phyloP scores from a whole-genome alignment of 2,888 invertebrate genomes.

The Dorcus parallelipipedus region DNA sequence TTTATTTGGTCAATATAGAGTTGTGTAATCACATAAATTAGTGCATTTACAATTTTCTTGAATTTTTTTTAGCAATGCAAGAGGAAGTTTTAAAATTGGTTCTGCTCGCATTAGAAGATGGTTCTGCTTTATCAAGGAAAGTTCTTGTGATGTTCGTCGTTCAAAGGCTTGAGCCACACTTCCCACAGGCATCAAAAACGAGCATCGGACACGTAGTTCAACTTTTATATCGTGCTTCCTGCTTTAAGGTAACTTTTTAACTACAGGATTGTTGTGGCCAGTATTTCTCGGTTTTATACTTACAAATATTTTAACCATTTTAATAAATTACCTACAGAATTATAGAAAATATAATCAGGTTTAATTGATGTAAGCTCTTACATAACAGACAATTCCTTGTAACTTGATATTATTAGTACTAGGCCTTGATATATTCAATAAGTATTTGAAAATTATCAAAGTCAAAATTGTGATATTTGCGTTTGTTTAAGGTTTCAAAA shows the following conservation, averaged over 20 bases:
- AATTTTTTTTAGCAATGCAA: conserved; percentile 75
- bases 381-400: too few relatives aligned
- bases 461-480: not conserved
- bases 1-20: not conserved
- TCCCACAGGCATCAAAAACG: conserved; percentile 96
- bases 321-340: too few relatives aligned
- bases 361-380: too few relatives aligned
- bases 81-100: conserved; percentile 96
- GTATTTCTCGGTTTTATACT: too few relatives aligned
- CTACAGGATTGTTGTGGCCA: too few relatives aligned
- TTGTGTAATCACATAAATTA: not conserved
- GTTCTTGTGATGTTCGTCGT: conserved; percentile 98
- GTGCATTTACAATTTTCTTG: not conserved
- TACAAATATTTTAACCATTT: too few relatives aligned
- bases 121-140: conserved; percentile 88
- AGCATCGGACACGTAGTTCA: conserved; percentile 99
- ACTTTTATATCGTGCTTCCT: conserved; percentile 93
- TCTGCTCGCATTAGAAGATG: conserved; percentile 89
- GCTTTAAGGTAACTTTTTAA: conserved; percentile 77
- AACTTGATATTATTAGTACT: too few relatives aligned
- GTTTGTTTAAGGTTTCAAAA: conserved; percentile 74
- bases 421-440: too few relatives aligned
- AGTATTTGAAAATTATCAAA: too few relatives aligned
- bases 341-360: too few relatives aligned
- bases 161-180: conserved; percentile 91